Percentiles rank a stretch among this genome's conserved stretches.
phyloP scores from a whole-genome alignment of 2,113 vertebrate genomes.

The Pseudorhombus dupliciocellatus region DNA sequence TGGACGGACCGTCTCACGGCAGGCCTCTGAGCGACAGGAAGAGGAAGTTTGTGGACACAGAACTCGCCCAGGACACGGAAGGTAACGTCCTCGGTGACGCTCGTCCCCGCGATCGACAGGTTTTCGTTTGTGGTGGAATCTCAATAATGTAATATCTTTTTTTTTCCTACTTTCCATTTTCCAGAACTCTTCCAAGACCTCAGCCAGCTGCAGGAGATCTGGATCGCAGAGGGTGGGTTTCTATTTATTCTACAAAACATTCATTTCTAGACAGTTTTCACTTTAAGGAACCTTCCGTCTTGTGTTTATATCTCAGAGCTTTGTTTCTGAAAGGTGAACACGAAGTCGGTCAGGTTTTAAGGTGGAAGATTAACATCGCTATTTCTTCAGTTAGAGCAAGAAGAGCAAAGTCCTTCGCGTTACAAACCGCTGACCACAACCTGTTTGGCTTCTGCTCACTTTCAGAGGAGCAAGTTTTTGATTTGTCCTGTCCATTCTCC shows the following conservation, averaged over 20 bases:
- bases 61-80: constrained; percentile 96
- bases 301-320: neutral
- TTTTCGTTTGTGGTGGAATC: neutral
- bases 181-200: constrained; percentile 98
- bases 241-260: constrained; percentile 17
- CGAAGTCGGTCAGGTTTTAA: constrained; percentile 6
- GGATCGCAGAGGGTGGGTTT: constrained; percentile 93
- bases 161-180: neutral
- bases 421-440: constrained; percentile 37
- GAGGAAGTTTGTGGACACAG: constrained; percentile 93
- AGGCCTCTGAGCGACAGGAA: constrained; percentile 87
- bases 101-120: no score
- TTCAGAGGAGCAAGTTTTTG: neutral
- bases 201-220: constrained; percentile 97
- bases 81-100: constrained; percentile 74
- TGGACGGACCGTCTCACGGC: constrained; percentile 83
- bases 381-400: constrained; percentile 14
- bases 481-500: neutral
- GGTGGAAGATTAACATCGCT: constrained; percentile 55
- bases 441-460: neutral
- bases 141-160: no score
- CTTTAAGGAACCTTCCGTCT: no score
- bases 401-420: constrained; percentile 49
- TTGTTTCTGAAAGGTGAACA: constrained; percentile 5
- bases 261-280: neutral